Evolutionary conservation across 2,113 vertebrate species (phyloP).

Genomic region (Paradisaea rubra): DNA sequence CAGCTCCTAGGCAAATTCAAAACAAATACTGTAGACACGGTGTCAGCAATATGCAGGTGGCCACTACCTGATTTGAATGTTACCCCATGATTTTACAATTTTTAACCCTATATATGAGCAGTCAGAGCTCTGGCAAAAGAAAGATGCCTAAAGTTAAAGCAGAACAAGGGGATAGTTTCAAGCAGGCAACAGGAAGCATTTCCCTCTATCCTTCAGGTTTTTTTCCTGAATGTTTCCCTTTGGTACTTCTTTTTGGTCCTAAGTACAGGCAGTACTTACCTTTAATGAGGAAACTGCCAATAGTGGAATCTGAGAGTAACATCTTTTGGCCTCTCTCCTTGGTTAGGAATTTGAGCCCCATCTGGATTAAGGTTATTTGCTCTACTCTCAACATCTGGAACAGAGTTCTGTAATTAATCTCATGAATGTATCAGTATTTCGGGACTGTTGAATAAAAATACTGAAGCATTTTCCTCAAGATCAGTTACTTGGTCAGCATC

Average conservation of each 20-base stretch:
- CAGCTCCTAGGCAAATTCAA: background rate
- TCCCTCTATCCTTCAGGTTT: background rate
- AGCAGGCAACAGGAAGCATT: fast-evolving
- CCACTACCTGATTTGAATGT: background rate
- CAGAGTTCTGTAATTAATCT: background rate
- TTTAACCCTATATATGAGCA: background rate
- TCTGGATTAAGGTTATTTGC: background rate
- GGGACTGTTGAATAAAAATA: background rate
- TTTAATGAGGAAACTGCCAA: background rate
- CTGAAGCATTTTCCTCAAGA: background rate
- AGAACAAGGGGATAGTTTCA: background rate
- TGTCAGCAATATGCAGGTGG: background rate
- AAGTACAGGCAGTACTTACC: background rate
- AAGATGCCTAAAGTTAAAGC: background rate
- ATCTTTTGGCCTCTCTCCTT: background rate
- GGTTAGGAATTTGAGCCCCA: background rate
- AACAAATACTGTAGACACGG: background rate
- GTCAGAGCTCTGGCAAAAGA: background rate
- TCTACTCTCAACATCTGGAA: background rate
- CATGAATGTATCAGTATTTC: background rate
- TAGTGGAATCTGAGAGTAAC: background rate
- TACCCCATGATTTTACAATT: background rate
- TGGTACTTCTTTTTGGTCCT: background rate
- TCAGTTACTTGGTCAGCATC: background rate
- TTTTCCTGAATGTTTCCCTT: background rate